Evolutionary conservation across 2,113 vertebrate genomes (phyloP).

Genomic region (Burhinus bistriatus): DNA sequence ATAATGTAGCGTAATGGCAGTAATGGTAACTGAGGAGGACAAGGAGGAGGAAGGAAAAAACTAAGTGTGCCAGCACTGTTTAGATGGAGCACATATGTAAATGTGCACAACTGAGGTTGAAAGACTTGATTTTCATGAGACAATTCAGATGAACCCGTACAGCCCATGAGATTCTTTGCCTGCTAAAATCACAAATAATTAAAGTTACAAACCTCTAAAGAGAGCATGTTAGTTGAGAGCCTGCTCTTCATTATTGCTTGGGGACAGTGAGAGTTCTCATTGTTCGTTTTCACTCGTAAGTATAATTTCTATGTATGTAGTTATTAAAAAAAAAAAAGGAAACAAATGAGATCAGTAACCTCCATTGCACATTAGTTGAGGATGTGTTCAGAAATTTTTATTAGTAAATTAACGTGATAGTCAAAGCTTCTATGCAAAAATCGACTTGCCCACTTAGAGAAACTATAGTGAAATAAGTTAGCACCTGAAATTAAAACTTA

Average conservation of each 20-base stretch:
- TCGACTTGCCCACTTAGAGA: background rate
- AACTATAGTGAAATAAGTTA: background rate
- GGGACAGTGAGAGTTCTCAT: background rate
- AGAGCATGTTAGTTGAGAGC: background rate
- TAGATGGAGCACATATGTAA: background rate
- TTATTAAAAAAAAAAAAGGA: background rate
- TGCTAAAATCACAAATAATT: constrained; percentile 27
- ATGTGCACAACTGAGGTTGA: background rate
- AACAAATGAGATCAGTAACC: background rate
- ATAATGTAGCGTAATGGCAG: background rate
- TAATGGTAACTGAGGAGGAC: background rate
- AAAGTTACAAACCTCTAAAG: constrained; percentile 44
- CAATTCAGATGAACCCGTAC: background rate
- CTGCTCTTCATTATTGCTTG: constrained; percentile 18
- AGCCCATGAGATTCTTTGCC: background rate
- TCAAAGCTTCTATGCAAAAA: background rate
- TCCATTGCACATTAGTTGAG: background rate
- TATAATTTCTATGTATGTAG: background rate
- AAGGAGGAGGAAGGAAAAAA: background rate
- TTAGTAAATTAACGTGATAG: background rate
- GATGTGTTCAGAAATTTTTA: background rate
- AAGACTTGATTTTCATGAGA: background rate
- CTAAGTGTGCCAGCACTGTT: background rate
- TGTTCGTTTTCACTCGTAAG: constrained; percentile 10
- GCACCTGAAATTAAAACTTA: background rate